These are phyloP conservation scores for Diaperis boleti DNA, from an alignment of 2,888 invertebrate species.

Conservation along the genomic window DNA sequence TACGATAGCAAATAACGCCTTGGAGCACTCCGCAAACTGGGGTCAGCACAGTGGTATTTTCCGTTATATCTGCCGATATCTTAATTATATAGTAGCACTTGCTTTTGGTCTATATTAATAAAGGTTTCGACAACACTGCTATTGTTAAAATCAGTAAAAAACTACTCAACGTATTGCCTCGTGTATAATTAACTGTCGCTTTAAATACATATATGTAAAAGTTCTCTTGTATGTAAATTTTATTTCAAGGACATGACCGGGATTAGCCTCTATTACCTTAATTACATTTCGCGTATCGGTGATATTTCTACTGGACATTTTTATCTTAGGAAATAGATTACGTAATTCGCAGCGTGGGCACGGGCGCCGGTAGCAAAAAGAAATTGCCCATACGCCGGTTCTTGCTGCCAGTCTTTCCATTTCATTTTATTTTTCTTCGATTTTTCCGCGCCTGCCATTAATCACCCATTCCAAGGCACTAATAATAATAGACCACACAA, in stretches of 20 bases:
- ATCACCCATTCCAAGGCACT: slow-evolving; percentile 25
- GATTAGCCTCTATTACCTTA: slow-evolving; percentile 26
- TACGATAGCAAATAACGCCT: no score
- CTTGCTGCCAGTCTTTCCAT: not conserved
- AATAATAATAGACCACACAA: slow-evolving; percentile 42
- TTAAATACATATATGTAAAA: no score
- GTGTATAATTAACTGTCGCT: no score
- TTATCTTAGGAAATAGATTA: not conserved
- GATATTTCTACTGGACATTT: not conserved
- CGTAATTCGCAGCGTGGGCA: not conserved
- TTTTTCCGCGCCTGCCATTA: slow-evolving; percentile 18
- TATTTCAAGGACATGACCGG: slow-evolving; percentile 20
- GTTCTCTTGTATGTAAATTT: no score
- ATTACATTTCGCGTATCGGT: slow-evolving; percentile 8
- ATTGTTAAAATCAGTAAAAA: no score
- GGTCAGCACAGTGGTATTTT: no score
- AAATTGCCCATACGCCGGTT: not conserved
- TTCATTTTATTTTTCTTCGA: not conserved
- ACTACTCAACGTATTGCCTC: no score
- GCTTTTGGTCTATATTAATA: no score
- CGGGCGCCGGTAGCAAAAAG: not conserved
- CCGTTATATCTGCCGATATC: no score
- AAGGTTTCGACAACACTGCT: no score
- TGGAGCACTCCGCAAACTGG: no score
- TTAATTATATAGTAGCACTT: no score